These are phyloP conservation scores for Dendrolimus pini DNA, from an alignment of 2,888 invertebrate genomes.

Conservation along the genomic window DNA sequence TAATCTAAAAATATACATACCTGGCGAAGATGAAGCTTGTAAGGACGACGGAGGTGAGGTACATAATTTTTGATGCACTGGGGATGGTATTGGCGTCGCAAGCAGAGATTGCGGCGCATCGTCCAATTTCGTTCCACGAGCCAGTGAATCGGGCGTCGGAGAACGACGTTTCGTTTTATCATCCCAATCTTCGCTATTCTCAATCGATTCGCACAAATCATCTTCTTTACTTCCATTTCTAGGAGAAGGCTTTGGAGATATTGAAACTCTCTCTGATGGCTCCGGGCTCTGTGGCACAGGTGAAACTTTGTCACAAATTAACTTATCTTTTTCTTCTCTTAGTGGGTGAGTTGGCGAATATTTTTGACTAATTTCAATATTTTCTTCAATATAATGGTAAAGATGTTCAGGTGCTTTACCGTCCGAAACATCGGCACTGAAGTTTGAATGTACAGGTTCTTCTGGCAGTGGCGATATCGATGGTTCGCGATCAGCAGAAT, in stretches of 20 bases:
- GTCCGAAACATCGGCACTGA: slow-evolving; percentile 25
- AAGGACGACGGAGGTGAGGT: slow-evolving; percentile 42
- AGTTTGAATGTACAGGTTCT: slow-evolving; percentile 14
- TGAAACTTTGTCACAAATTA: slow-evolving; percentile 22
- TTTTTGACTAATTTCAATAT: slow-evolving; percentile 17
- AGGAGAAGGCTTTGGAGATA: slow-evolving; percentile 26
- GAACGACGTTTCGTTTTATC: slow-evolving; percentile 56
- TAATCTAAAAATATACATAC: slow-evolving; percentile 33
- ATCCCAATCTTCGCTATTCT: slow-evolving; percentile 52
- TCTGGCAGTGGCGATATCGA: slow-evolving; percentile 33
- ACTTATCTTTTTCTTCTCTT: slow-evolving; percentile 29
- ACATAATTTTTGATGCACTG: slow-evolving; percentile 43
- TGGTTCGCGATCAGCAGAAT: slow-evolving; percentile 22
- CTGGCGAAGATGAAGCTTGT: slow-evolving; percentile 50
- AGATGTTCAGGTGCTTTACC: slow-evolving; percentile 18
- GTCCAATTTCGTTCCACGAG: slow-evolving; percentile 35
- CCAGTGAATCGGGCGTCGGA: slow-evolving; percentile 57
- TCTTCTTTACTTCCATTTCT: slow-evolving; percentile 33
- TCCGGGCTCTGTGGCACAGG: slow-evolving; percentile 33
- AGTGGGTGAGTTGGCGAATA: slow-evolving; percentile 33
- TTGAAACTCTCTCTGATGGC: slow-evolving; percentile 36
- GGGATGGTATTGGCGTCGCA: slow-evolving; percentile 53
- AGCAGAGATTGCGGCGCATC: slow-evolving; percentile 46
- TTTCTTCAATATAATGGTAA: background rate
- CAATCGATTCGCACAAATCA: slow-evolving; percentile 49